Conservation (phyloP, 2,888 invertebrate species). For the Napeogenes sylphis region DNA sequence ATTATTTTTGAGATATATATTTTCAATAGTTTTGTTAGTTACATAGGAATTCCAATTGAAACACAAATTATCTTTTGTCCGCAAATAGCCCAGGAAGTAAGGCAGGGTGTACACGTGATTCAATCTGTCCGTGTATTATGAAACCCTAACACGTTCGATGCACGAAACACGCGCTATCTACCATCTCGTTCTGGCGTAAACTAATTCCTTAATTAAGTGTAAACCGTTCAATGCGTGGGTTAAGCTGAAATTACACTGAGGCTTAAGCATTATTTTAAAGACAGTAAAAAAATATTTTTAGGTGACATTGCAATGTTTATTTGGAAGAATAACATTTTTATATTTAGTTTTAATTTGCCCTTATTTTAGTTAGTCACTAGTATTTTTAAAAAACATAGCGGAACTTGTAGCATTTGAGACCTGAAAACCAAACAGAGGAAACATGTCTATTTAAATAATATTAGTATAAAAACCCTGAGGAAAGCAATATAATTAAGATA, state of each 20-base stretch:
- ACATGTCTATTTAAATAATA: no score
- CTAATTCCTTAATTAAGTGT: constrained; percentile 63
- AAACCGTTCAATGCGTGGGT: constrained; percentile 44
- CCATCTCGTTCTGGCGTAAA: constrained; percentile 43
- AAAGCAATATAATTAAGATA: no score
- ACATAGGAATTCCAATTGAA: not conserved
- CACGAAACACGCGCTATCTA: constrained; percentile 42
- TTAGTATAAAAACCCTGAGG: no score
- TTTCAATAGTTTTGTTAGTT: not conserved
- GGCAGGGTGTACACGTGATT: constrained; percentile 35
- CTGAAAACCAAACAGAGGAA: no score
- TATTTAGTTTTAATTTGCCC: no score
- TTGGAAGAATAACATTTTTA: no score
- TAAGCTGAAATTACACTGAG: constrained; percentile 27
- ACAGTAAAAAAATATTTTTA: no score
- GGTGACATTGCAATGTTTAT: no score
- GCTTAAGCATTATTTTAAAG: constrained; percentile 16
- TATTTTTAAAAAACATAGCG: no score
- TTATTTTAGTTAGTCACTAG: no score
- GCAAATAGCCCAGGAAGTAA: constrained; percentile 16
- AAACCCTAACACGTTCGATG: constrained; percentile 42
- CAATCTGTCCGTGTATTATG: constrained; percentile 41
- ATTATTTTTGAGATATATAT: no score
- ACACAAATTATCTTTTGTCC: constrained; percentile 14
- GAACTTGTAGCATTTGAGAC: no score